Percentiles rank a stretch among this genome's conserved stretches.
These are phyloP conservation scores for Notocelia uddmanniana DNA, from an alignment of 2,888 invertebrate genomes.

Conservation along the genomic window DNA sequence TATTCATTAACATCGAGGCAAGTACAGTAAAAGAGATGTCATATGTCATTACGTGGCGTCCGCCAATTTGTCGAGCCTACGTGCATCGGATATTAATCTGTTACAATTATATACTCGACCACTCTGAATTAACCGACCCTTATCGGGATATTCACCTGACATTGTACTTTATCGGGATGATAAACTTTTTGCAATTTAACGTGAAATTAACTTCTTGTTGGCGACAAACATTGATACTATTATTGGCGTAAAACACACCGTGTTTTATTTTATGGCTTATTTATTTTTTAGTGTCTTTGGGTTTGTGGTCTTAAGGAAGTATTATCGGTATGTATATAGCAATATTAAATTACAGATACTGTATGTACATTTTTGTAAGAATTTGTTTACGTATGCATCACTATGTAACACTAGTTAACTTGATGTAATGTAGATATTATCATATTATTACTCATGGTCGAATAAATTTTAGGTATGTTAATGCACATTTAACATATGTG, in stretches of 20 bases:
- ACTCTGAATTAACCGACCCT: constrained; percentile 75
- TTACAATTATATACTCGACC: constrained; percentile 69
- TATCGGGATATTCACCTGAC: constrained; percentile 69
- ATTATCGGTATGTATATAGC: background rate
- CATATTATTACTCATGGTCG: background rate
- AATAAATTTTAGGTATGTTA: background rate
- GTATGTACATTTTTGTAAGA: background rate
- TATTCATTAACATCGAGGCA: constrained; percentile 51
- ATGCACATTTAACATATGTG: too few species aligned
- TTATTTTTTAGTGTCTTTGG: constrained; percentile 22
- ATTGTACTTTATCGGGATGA: constrained; percentile 60
- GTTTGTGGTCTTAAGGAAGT: constrained; percentile 8
- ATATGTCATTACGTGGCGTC: constrained; percentile 61
- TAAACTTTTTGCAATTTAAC: constrained; percentile 56
- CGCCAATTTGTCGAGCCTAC: constrained; percentile 76
- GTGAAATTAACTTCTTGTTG: constrained; percentile 64
- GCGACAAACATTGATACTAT: constrained; percentile 64
- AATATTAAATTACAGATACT: background rate
- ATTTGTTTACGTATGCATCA: background rate
- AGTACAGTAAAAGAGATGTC: constrained; percentile 61
- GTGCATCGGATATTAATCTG: constrained; percentile 79
- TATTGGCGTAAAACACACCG: constrained; percentile 62
- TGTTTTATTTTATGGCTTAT: constrained; percentile 28
- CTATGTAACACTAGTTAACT: too few species aligned
- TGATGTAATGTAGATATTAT: background rate